phyloP scores from a whole-genome alignment of 2,113 vertebrate genomes.

The Ceyx cyanopectus region DNA sequence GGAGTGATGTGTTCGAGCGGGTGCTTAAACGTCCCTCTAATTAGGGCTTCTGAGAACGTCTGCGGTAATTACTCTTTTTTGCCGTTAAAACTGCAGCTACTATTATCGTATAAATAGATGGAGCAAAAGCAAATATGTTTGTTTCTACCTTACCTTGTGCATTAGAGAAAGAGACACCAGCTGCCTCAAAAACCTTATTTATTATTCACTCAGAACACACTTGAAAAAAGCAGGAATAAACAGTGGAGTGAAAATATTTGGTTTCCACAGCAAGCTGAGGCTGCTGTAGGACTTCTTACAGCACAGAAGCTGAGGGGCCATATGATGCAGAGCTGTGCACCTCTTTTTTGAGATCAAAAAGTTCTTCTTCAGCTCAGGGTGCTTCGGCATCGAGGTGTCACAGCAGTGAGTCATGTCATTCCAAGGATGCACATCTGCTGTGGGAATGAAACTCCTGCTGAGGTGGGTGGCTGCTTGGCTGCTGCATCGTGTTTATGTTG shows the following conservation, averaged over 20 bases:
- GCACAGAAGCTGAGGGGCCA: not conserved
- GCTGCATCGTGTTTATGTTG: rapidly evolving
- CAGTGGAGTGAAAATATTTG: conserved; percentile 65
- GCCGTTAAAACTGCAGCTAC: conserved; percentile 18
- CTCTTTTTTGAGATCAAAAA: not conserved
- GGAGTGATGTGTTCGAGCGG: not conserved
- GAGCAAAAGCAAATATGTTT: conserved; percentile 25
- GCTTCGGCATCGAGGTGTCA: not conserved
- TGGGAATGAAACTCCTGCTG: rapidly evolving
- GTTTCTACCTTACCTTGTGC: conserved; percentile 6
- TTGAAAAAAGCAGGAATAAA: conserved; percentile 21
- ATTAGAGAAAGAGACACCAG: conserved; percentile 31
- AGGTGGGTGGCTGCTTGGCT: not conserved
- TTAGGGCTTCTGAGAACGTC: not conserved
- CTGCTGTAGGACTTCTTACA: not conserved
- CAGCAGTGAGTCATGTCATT: rapidly evolving
- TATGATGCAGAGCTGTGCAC: not conserved
- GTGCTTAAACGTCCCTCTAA: not conserved
- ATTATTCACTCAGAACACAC: conserved; percentile 56
- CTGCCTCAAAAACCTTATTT: conserved; percentile 63
- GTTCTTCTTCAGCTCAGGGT: not conserved
- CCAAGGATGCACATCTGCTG: rapidly evolving
- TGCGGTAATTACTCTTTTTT: not conserved
- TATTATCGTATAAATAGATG: not conserved
- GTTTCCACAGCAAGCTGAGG: conserved; percentile 12